A percentile compares a stretch with the other conserved stretches of the same genome.
These are phyloP conservation scores for Drosophila anomalata DNA, from an alignment of 2,888 invertebrate genomes.

Conservation along the genomic window DNA sequence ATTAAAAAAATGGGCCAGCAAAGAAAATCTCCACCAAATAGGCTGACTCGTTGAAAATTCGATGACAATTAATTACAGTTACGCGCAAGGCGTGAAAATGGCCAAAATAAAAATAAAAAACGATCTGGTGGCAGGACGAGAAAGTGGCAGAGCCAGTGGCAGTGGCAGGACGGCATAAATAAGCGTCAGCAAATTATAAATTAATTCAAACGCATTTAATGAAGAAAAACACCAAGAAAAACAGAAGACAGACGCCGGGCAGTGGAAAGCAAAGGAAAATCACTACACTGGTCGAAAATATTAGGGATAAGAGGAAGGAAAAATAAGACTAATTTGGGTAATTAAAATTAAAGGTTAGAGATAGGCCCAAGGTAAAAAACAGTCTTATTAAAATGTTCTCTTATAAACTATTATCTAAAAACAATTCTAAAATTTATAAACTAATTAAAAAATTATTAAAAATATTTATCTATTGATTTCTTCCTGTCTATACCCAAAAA, in stretches of 20 bases:
- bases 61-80: slow-evolving; percentile 78
- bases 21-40: slow-evolving; percentile 31
- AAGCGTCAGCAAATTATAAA: slow-evolving; percentile 79
- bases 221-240: slow-evolving; percentile 71
- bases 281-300: slow-evolving; percentile 1
- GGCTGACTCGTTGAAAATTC: slow-evolving; percentile 77
- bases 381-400: no score
- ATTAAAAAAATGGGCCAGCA: slow-evolving; percentile 1
- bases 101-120: slow-evolving; percentile 28
- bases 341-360: no score
- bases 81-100: slow-evolving; percentile 75
- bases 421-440: neutral
- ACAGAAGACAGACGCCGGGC: slow-evolving; percentile 25
- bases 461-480: neutral
- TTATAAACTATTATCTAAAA: neutral
- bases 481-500: neutral
- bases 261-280: neutral
- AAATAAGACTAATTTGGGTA: neutral
- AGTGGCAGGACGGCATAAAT: slow-evolving; percentile 60
- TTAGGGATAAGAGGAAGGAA: neutral
- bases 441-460: neutral
- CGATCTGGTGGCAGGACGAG: slow-evolving; percentile 18
- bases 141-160: neutral
- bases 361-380: no score
- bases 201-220: slow-evolving; percentile 77